phyloP scores from a whole-genome alignment of 1,140 invertebrate genomes.

The Caenorhabditis remanei region DNA sequence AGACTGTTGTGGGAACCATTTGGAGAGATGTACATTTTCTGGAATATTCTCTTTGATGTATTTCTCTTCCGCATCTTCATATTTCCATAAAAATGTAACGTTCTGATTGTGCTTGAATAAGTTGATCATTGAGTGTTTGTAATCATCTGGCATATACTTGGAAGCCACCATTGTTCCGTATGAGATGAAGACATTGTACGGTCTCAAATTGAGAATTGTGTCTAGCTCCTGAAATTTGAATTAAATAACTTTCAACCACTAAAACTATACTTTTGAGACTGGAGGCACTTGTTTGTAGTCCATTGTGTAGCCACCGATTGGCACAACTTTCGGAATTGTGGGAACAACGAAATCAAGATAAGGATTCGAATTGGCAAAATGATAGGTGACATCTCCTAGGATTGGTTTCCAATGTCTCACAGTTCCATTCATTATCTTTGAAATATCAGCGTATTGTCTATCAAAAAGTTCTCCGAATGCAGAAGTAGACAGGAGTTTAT shows the following conservation, averaged over 20 bases:
- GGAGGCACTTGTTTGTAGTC: neutral
- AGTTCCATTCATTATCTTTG: neutral
- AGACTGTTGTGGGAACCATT: conserved; percentile 11
- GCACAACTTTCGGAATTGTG: conserved; percentile 14
- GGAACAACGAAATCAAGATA: conserved; percentile 34
- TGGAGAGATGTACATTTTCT: neutral
- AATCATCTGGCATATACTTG: neutral
- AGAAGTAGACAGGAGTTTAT: neutral
- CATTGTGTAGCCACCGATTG: conserved; percentile 23
- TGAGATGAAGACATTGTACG: conserved; percentile 8
- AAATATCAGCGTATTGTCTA: conserved; percentile 36
- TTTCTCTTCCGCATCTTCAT: conserved; percentile 9
- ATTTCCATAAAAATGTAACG: conserved; percentile 28
- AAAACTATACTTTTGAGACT: neutral
- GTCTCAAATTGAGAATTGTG: neutral
- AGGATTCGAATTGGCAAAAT: conserved; percentile 30
- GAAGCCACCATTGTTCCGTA: conserved; percentile 7
- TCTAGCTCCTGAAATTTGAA: neutral
- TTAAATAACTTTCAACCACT: neutral
- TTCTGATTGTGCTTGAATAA: conserved; percentile 16
- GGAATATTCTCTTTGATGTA: neutral
- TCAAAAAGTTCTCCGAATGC: conserved; percentile 19
- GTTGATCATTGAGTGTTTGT: neutral
- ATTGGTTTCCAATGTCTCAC: conserved; percentile 39
- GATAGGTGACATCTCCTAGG: conserved; percentile 9